Evolutionary conservation across 2,113 vertebrate genomes (phyloP).

Genomic region (Notarius lentiginosus): DNA sequence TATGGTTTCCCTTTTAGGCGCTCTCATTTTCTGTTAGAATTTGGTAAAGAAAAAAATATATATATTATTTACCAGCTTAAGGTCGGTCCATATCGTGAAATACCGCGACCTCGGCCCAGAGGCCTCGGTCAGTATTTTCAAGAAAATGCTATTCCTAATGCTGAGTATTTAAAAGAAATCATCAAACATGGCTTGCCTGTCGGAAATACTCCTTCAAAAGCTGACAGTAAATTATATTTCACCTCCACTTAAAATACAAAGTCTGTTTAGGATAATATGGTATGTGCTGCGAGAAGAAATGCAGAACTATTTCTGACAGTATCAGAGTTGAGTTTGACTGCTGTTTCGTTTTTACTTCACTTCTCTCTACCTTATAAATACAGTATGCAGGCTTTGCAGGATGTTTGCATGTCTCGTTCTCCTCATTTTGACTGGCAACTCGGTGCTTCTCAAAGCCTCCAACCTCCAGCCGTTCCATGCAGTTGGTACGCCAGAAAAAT

Average conservation of each 20-base stretch:
- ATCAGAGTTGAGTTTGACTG: background rate
- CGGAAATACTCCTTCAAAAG: background rate
- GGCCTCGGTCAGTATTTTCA: no score
- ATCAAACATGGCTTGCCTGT: background rate
- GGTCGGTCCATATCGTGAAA: no score
- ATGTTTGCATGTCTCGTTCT: background rate
- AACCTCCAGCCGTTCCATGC: background rate
- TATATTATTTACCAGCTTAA: no score
- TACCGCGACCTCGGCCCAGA: no score
- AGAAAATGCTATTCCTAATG: background rate
- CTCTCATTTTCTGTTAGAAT: no score
- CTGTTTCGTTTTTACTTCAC: background rate
- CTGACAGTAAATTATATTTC: background rate
- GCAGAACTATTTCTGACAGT: conserved; percentile 7
- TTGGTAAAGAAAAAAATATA: no score
- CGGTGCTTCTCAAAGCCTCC: background rate
- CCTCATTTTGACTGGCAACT: background rate
- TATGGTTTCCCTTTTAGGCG: no score
- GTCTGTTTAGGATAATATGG: background rate
- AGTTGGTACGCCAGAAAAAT: background rate
- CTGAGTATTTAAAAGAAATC: background rate
- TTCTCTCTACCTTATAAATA: conserved; percentile 4
- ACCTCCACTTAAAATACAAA: background rate
- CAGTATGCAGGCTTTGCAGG: background rate
- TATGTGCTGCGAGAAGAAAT: background rate